Evolutionary conservation across 2,888 invertebrate genomes (phyloP), one percentile per base, ranked within the genome.

Genomic region (Apamea sordens): DNA sequence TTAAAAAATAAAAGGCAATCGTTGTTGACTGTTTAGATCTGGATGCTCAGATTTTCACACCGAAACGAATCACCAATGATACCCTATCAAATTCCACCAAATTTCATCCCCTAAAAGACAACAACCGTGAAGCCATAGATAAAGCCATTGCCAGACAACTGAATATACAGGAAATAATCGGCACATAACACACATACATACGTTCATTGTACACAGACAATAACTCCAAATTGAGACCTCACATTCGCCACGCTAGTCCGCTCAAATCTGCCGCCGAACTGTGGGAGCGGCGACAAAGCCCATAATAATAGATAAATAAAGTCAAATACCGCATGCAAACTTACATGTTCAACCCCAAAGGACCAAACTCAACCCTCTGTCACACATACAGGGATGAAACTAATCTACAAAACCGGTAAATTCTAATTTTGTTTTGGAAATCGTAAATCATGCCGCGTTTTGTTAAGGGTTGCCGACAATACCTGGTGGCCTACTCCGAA

Each of bases 181-280:
- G 75, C 83, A 85, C 85, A 85, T 85, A 86, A 83, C 85, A 89
- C 83, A 89, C 80, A 87, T 85, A 86, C 82, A 81, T 85, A 87
- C 82, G 82, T 73, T 82, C 80, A 89, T 89, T 89, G 90, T 89
- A 84, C 89, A 82, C 91, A 91, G 92, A 96, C 96, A 96, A 96
- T 96, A 89, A 91, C 83, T 83, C 90, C 93, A 96, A 96, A 96
- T 96, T 96, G 96, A 96, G 95, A 95, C 92, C 93, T 96, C 93
- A 90, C 93, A 94, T 95, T 95, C 92, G 94, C 90, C 90, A 95
- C 94, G 95, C 95, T 93, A 93, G 92, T 93, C 88, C 91, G 89
- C 89, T 89, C 82, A 88, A 77, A 87, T 88, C 89, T 88, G 88
- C 87, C 88, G 87, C 85, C 91, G 91, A 91, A 90, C 92, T 92